Evolutionary conservation across 1,140 invertebrate genomes (phyloP), one percentile per base, ranked within the genome.

Genomic region (Pantala flavescens): DNA sequence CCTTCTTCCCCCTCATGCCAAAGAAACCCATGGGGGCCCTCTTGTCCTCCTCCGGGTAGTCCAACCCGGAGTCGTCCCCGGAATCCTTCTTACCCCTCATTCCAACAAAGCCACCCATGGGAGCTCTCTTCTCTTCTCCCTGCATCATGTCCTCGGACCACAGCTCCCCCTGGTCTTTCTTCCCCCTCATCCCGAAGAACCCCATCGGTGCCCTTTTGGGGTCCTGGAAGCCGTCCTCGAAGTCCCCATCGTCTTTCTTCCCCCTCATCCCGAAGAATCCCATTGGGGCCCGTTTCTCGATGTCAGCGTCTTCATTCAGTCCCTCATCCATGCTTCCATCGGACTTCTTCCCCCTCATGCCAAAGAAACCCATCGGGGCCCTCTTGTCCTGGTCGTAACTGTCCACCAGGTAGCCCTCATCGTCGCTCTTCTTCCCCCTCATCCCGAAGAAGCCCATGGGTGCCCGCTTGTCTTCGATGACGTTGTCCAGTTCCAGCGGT

Each of bases 1-100:
- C 49, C 12, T 85, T 85, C 77, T 85, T 85, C 73, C 83, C 84
- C 49, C 84, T 80, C 72, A 79, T 82, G 7, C 81, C 83, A 43
- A 81, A 82, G 77, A 82, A 83, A 73, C 23, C 80, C 72, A 21
- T 77, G 75, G 49, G 49, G 3, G 72, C 78, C 75, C 72, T 78
- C 78, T 73, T 79, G 78, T 36, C 79, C 79, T 76, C 49, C 49
- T 63, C 49, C 49, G 5, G 16, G 12, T 23, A 36, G 7, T 19
- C 72, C 5, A 19, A 2, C 5, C 16, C 72, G 36, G 79, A 78
- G 71, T 78, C 79, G 2, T 78, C 77, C 0, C 77, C 55, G 10
- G 78, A 74, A 21, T 19, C 24, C 72, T 82, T 82, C 74, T 82
- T 84, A 7, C 82, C 83, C 43, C 81, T 78, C 78, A 83, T 80